Evolutionary conservation across 2,797 vertebrate genomes (phyloP), one percentile per base, ranked within the genome.

Genomic region (Rhynchonycteris naso): DNA sequence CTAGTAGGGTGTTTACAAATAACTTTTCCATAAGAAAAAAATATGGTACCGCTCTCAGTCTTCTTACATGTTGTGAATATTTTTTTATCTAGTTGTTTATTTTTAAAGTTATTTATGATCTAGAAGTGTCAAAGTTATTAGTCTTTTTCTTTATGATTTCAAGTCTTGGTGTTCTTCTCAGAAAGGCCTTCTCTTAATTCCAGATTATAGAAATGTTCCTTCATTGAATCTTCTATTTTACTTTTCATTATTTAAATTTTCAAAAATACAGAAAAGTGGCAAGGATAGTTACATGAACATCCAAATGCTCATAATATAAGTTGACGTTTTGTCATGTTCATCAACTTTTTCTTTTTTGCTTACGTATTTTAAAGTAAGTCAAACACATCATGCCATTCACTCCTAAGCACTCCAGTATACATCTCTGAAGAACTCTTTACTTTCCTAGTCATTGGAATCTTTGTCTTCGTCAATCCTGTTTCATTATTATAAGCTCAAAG

Each of bases 391-490:
- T 85, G n/a, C 66, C 14, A 38, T 35, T 82, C 16, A 28, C 75
- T 88, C n/a, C 90, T 66, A 65, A 63, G 28, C 24, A n/a, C 52
- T 81, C 66, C 22, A 28, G 56, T 50, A 15, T 38, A 18, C 21
- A n/a, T 58, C 52, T 21, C 74, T 59, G 14, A 88, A 68, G 56
- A 75, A 58, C 71, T 33, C 88, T 58, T 58, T 83, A 89, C 50
- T 79, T 96, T 81, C 47, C 52, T 94, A 68, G 56, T 72, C n/a
- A 94, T 14, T 85, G 54, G 65, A 92, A 88, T 82, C 75, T 78
- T 88, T 88, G 35, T 90, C 33, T 85, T 88, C 12, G 58, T 93
- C 59, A 56, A 30, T 56, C 28, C 82, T 63, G n/a, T 81, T 50
- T 66, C 43, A 61, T 43, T 43, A 59, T 68, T 52, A n/a, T 59